Evolutionary conservation across 92 coral and sea anemone genomes (phyloP), one percentile per base, ranked within the genome.

Genomic region (Diadumene lineata): DNA sequence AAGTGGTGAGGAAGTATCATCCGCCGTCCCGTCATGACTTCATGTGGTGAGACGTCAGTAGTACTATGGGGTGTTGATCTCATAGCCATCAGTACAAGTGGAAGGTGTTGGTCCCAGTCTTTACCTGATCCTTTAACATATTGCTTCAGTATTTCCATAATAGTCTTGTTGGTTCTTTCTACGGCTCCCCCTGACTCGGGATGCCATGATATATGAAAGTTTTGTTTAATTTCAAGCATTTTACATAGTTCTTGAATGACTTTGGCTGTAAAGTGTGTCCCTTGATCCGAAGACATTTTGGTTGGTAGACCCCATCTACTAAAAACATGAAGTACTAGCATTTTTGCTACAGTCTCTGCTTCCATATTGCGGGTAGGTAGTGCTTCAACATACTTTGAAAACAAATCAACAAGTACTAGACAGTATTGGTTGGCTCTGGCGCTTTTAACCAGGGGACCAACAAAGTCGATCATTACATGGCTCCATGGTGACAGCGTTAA

Each of bases 121-220:
- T 33, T 68, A 21, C 73, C 73, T 38, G 21, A 28, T 13, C 74
- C 74, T 1, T 69, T 26, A 0, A 69, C 74, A 69, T 69, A 69
- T 38, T 69, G 48, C 74, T 69, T 69, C 25, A 69, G 74, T 50
- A 48, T 38, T 50, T 69, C 60, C 74, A 69, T 69, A 4, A 69
- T 69, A 0, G 74, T 69, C 60, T 44, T 69, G 60, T 69, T 69
- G 48, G 11, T 61, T 69, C 74, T 69, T 30, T 69, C 74, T 9
- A 69, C 74, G 26, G 60, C 74, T 69, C 74, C 74, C 44, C 74
- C 74, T 13, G 74, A 69, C 34, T 70, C 75, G 21, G 75, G 75
- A 26, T 70, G 75, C 63, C 75, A 70, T 50, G 75, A 0, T 50
- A 70, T 70, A n/a, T 70, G 75, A 31, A 70, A 70, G 9, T 29